phyloP scores from a whole-genome alignment of 2,113 vertebrate species.

The Oriolus oriolus region DNA sequence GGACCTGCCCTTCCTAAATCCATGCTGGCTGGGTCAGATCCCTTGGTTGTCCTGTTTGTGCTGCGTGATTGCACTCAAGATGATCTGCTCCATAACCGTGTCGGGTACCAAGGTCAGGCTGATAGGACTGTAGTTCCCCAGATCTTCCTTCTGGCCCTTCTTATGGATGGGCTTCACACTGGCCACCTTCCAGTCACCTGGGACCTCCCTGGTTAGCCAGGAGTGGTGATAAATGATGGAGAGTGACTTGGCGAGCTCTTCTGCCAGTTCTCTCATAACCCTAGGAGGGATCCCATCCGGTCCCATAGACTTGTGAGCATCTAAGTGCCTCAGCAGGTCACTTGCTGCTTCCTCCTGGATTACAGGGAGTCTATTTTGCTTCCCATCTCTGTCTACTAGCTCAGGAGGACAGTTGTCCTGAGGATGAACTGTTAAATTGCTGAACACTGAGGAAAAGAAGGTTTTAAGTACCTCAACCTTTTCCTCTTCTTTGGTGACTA shows the following conservation, averaged over 20 bases:
- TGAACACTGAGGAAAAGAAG: neutral
- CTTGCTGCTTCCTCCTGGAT: neutral
- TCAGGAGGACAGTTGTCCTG: neutral
- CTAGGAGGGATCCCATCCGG: neutral
- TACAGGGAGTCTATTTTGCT: neutral
- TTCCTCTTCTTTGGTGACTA: neutral
- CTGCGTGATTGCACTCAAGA: neutral
- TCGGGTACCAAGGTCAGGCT: neutral
- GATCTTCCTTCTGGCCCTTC: neutral
- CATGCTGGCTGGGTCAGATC: neutral
- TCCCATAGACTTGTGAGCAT: neutral
- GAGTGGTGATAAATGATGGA: neutral
- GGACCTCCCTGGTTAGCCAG: neutral
- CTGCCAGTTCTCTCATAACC: neutral
- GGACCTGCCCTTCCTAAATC: neutral
- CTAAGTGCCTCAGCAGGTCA: neutral
- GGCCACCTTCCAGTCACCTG: too few species aligned
- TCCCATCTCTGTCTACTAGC: neutral
- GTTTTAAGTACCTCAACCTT: neutral
- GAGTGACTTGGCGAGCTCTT: accelerated
- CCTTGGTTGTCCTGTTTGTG: neutral
- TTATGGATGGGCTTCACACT: neutral
- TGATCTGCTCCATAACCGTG: neutral
- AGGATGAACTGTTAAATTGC: neutral
- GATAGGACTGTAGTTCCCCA: neutral